Evolutionary conservation across 2,113 vertebrate genomes (phyloP).

Genomic region (Apaloderma vittatum): DNA sequence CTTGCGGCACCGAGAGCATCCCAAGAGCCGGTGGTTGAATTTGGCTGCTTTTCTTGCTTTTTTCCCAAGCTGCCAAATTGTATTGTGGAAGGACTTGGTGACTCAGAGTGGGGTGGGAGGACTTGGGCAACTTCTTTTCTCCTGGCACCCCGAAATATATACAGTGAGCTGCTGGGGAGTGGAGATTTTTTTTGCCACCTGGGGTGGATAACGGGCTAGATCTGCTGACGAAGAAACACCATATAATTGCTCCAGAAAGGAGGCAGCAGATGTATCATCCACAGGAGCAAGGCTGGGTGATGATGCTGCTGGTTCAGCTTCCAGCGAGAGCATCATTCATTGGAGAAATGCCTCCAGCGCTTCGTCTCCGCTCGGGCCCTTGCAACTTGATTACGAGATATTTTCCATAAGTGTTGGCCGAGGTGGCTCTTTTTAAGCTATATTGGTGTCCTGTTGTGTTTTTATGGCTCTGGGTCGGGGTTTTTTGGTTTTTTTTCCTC

Average conservation of each 20-base stretch:
- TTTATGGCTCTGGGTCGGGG: too few species aligned
- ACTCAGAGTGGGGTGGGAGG: neutral
- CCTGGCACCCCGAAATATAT: neutral
- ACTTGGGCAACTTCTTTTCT: neutral
- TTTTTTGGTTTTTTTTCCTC: neutral
- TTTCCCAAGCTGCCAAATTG: neutral
- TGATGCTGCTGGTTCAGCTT: neutral
- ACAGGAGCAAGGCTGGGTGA: neutral
- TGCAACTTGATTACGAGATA: neutral
- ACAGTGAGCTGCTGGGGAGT: accelerated
- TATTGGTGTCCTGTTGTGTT: neutral
- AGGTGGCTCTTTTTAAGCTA: neutral
- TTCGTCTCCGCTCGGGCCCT: accelerated
- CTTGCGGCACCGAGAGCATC: neutral
- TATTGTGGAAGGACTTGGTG: neutral
- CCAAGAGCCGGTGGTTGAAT: neutral
- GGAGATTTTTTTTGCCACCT: neutral
- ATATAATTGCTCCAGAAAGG: neutral
- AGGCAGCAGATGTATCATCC: neutral
- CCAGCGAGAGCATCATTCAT: neutral
- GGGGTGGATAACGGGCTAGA: neutral
- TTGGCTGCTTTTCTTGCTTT: neutral
- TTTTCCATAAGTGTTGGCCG: neutral
- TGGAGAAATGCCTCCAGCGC: neutral
- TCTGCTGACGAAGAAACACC: neutral